Evolutionary conservation across 2,888 invertebrate species (phyloP).

Genomic region (Dolichopus griseipennis): DNA sequence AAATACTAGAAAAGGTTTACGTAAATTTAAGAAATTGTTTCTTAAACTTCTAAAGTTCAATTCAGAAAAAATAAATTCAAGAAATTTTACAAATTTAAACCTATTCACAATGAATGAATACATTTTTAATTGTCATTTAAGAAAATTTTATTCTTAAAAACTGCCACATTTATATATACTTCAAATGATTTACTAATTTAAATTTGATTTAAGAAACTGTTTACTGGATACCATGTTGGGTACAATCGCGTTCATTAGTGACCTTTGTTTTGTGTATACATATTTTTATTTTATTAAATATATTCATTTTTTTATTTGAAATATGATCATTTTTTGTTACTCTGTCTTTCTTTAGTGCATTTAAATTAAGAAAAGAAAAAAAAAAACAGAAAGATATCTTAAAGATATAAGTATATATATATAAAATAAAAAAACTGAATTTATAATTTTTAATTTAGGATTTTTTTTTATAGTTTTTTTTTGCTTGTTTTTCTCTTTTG

Average conservation of each 20-base stretch:
- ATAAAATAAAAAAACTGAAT: not conserved
- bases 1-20: too few species aligned
- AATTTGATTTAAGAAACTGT: not conserved
- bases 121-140: too few species aligned
- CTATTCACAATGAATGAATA: too few species aligned
- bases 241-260: not conserved
- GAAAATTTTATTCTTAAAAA: too few species aligned
- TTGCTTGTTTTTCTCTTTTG: not conserved
- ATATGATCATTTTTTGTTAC: not conserved
- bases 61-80: too few species aligned
- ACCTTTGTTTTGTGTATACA: not conserved
- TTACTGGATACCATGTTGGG: not conserved
- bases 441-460: not conserved
- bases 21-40: too few species aligned
- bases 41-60: too few species aligned
- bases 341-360: not conserved
- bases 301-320: not conserved
- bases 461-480: not conserved
- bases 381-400: too few species aligned
- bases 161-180: too few species aligned
- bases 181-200: too few species aligned
- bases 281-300: not conserved
- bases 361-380: not conserved
- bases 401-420: too few species aligned
- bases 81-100: too few species aligned